phyloP scores from a whole-genome alignment of 2,888 invertebrate genomes.

The Pyrocoelia pectoralis region DNA sequence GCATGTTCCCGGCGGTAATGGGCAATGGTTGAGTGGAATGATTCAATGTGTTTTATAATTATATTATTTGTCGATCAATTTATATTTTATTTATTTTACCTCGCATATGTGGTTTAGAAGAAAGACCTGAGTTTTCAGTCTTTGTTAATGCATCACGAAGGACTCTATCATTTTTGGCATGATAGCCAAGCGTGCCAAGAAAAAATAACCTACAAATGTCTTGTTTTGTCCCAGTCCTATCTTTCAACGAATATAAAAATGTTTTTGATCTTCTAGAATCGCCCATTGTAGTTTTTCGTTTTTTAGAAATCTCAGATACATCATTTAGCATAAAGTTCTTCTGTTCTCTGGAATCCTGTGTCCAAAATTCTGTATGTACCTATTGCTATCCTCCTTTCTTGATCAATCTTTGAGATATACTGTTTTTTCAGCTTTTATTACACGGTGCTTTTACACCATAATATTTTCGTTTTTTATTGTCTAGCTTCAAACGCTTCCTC shows the following conservation, averaged over 20 bases:
- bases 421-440: slow-evolving; percentile 1
- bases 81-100: slow-evolving; percentile 12
- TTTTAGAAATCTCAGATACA: not conserved
- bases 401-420: not conserved
- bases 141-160: slow-evolving; percentile 13
- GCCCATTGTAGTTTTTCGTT: slow-evolving; percentile 9
- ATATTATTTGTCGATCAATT: slow-evolving; percentile 18
- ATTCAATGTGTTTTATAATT: slow-evolving; percentile 25
- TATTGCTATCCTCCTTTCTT: slow-evolving; percentile 13
- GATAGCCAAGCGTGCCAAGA: slow-evolving; percentile 8
- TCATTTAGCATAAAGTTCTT: slow-evolving; percentile 9
- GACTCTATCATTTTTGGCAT: slow-evolving; percentile 11
- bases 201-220: slow-evolving; percentile 3
- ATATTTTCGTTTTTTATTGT: slow-evolving; percentile 1
- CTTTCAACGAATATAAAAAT: slow-evolving; percentile 10
- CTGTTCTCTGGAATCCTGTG: not conserved
- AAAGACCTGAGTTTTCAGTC: slow-evolving; percentile 3
- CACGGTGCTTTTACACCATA: not conserved
- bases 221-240: slow-evolving; percentile 9
- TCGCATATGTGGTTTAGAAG: slow-evolving; percentile 7
- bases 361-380: slow-evolving; percentile 12
- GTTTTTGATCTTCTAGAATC: slow-evolving; percentile 8
- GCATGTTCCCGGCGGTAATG: slow-evolving; percentile 34
- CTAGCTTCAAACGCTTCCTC: slow-evolving; percentile 11
- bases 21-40: slow-evolving; percentile 26